Evolutionary conservation across 2,888 invertebrate genomes (phyloP).

Genomic region (Plagodis dolabraria): DNA sequence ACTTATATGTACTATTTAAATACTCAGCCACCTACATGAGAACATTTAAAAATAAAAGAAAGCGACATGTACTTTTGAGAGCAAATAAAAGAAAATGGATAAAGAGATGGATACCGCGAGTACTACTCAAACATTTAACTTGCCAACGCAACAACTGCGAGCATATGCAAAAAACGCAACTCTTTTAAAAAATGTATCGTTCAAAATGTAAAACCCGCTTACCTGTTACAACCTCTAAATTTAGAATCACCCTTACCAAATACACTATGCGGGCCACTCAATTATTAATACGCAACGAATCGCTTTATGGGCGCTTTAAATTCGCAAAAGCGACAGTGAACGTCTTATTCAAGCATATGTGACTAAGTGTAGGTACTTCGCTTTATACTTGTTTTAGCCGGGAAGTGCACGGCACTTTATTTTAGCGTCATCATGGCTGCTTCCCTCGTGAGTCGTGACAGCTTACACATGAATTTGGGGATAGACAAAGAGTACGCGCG

Average conservation of each 20-base stretch:
- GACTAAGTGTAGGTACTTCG: conserved; percentile 31
- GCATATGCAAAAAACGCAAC: no score
- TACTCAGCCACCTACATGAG: no score
- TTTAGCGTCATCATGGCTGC: conserved; percentile 59
- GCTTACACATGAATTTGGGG: conserved; percentile 70
- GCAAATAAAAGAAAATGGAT: no score
- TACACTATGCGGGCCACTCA: conserved; percentile 1
- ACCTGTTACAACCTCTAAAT: conserved; percentile 2
- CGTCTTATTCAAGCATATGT: conserved; percentile 29
- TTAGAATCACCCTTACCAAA: background rate
- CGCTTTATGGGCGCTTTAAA: conserved; percentile 25
- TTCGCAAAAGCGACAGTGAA: conserved; percentile 36
- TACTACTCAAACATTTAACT: no score
- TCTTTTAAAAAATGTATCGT: no score
- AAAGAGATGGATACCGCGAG: no score
- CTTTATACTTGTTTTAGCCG: conserved; percentile 44
- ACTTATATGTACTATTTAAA: no score
- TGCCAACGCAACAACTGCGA: no score
- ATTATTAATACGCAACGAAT: conserved; percentile 23
- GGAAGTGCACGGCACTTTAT: conserved; percentile 61
- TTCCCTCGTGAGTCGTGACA: conserved; percentile 62
- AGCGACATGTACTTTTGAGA: no score
- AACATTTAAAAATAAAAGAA: no score
- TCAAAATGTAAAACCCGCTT: no score
- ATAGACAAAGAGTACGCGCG: conserved; percentile 67